Evolutionary conservation across 2,113 vertebrate genomes (phyloP).

Genomic region (Dromaius novaehollandiae): DNA sequence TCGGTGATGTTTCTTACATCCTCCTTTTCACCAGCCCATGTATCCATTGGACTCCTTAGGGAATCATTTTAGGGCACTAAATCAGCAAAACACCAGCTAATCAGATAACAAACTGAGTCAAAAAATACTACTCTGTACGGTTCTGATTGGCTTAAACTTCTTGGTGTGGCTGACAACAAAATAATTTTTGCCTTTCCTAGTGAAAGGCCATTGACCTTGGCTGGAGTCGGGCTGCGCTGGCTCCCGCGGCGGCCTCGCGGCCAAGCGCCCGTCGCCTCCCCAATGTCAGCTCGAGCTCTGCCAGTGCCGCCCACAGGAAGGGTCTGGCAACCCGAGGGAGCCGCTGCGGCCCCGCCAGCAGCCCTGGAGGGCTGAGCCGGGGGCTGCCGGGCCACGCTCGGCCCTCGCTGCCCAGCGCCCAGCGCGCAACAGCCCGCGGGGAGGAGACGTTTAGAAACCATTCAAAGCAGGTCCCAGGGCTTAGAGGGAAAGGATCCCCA

Average conservation of each 20-base stretch:
- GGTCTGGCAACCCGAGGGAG: neutral
- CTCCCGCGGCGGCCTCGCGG: neutral
- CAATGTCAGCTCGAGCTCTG: neutral
- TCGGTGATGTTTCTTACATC: neutral
- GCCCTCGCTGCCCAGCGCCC: neutral
- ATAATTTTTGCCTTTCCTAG: neutral
- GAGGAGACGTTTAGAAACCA: neutral
- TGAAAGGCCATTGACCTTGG: too few relatives aligned
- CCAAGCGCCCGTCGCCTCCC: neutral
- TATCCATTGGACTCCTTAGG: neutral
- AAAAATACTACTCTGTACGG: neutral
- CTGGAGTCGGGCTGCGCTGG: neutral
- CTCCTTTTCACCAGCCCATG: neutral
- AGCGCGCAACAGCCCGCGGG: accelerated
- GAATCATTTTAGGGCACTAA: neutral
- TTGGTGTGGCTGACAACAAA: too few relatives aligned
- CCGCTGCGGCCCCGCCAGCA: neutral
- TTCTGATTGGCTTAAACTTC: neutral
- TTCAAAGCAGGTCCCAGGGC: neutral
- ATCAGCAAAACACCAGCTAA: neutral
- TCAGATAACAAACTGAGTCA: neutral
- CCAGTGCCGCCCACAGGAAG: neutral
- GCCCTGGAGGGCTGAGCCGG: accelerated
- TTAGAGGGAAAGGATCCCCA: neutral
- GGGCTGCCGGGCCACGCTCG: accelerated